phyloP scores from a whole-genome alignment of 2,113 vertebrate genomes.

The Progne subis region DNA sequence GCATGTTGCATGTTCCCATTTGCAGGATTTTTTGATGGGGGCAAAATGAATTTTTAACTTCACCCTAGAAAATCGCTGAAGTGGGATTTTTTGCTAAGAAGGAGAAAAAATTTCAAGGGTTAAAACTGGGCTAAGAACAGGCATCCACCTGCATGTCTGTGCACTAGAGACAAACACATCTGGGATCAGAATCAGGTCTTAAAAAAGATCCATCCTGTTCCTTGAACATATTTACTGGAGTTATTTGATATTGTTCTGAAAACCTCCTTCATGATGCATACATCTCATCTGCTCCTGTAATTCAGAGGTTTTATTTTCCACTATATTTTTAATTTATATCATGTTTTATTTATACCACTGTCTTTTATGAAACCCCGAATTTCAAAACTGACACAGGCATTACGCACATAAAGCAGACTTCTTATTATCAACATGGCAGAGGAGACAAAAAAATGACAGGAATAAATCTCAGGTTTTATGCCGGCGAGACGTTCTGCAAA shows the following conservation, averaged over 20 bases:
- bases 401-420: slow-evolving; percentile 30
- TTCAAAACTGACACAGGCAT: slow-evolving; percentile 63
- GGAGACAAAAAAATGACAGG: slow-evolving; percentile 67
- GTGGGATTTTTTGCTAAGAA: background rate
- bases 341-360: slow-evolving; percentile 65
- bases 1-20: background rate
- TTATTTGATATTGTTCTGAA: slow-evolving; percentile 15
- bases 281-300: background rate
- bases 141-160: background rate
- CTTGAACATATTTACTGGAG: background rate
- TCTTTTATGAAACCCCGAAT: slow-evolving; percentile 56
- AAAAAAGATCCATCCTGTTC: background rate
- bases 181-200: background rate
- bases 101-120: background rate
- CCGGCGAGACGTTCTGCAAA: slow-evolving; percentile 43
- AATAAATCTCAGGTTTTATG: slow-evolving; percentile 75
- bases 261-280: background rate
- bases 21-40: background rate
- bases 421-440: slow-evolving; percentile 68
- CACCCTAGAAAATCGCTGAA: background rate
- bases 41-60: background rate
- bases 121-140: background rate
- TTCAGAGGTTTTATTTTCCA: background rate
- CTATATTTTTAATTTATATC: slow-evolving; percentile 56
- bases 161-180: background rate